Base-by-base conservation (phyloP, 2,113 vertebrate genomes). In the Coryphaenoides rupestris region DNA sequence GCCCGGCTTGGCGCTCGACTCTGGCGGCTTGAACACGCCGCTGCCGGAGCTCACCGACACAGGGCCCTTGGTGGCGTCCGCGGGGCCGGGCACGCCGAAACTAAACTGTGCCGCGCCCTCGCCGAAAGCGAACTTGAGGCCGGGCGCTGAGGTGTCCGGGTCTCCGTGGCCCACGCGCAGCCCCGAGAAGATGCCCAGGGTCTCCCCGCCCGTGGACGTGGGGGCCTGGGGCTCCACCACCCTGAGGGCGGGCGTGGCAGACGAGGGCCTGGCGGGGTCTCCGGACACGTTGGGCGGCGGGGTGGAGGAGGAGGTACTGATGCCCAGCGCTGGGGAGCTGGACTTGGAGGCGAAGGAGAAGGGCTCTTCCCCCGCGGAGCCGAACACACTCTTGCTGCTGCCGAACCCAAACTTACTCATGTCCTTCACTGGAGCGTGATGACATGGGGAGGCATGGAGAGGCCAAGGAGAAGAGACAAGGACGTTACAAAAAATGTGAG, bases 111-210 rank as follows among this genome's bases (percentile, higher is more conserved):
- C 5, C 7, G 16, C 15, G 2, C 0, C 83, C 80, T 53, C 16
- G 85, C 40, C 21, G 3, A 56, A 19, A 23, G 45, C 22, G 5
- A 45, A 22, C n/a, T 83, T 1, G 78, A 26, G 0, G n/a, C 56
- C 16, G 28, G 79, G 58, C 46, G 66, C 3, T 2, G 70, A 1
- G n/a, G 71, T 46, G 2, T 83, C 87, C 15, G 95, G 93, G 3
- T 96, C 95, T 2, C 87, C 90, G 46, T 91, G 94, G 62, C 94
- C 93, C 1, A 98, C 96, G 0, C 95, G 88, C 0, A 99, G 85
- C 2, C 92, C 95, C 0, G 94, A 96, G 65, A 99, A 98, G 65
- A 91, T 91, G 5, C 96, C 96, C 0, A 98, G 89, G 0, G 96
- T 96, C 81, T 98, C 97, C 12, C 95, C 95, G 6, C 89, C 80